phyloP scores from a whole-genome alignment of 2,888 invertebrate genomes.

The Rhagophthalmus giganteus region DNA sequence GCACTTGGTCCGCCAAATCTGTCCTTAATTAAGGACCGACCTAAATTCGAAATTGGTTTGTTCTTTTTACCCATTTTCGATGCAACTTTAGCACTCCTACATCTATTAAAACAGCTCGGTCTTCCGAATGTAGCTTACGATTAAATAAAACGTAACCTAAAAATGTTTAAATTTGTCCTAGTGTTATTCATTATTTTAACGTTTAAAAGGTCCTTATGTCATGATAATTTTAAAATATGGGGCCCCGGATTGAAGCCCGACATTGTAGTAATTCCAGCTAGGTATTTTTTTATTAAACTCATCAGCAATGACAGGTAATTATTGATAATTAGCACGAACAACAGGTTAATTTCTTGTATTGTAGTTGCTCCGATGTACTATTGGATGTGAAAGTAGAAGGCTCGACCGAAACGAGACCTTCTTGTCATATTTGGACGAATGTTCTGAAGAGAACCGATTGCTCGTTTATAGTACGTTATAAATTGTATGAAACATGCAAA shows the following conservation, averaged over 20 bases:
- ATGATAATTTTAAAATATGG: slow-evolving; percentile 50
- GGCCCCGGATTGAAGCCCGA: slow-evolving; percentile 79
- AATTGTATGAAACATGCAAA: slow-evolving; percentile 73
- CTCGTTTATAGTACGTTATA: slow-evolving; percentile 80
- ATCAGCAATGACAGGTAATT: background rate
- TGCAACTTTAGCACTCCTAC: background rate
- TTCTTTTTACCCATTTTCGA: slow-evolving; percentile 74
- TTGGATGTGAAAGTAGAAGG: slow-evolving; percentile 63
- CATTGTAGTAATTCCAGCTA: slow-evolving; percentile 76
- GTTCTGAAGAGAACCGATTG: slow-evolving; percentile 83
- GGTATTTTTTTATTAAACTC: slow-evolving; percentile 85
- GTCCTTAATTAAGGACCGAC: slow-evolving; percentile 74
- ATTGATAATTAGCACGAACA: slow-evolving; percentile 34
- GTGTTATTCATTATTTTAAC: background rate
- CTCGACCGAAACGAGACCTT: slow-evolving; percentile 56
- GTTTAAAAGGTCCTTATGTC: background rate
- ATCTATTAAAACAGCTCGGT: no score
- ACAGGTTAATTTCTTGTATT: background rate
- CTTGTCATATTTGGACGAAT: slow-evolving; percentile 75
- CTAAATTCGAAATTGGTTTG: slow-evolving; percentile 61
- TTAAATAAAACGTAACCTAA: no score
- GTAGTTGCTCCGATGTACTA: background rate
- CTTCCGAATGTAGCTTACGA: no score
- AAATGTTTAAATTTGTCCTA: background rate
- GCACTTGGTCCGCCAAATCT: slow-evolving; percentile 68